A percentile compares a stretch with the other conserved stretches of the same genome.
These are phyloP conservation scores for Xylota segnis DNA, from an alignment of 2,888 invertebrate genomes.

Conservation along the genomic window DNA sequence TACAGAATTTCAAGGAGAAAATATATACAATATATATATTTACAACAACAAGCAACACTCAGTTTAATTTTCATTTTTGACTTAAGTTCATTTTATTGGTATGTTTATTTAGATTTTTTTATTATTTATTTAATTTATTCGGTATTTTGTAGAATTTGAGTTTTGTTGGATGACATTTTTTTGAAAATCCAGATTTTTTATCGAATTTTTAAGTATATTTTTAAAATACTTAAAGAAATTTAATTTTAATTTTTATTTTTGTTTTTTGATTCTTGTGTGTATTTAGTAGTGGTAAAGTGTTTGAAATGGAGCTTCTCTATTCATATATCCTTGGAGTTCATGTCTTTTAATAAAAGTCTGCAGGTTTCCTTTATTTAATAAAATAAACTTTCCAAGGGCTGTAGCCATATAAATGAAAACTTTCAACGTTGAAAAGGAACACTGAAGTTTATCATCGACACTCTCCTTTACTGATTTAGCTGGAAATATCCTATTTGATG, in stretches of 20 bases:
- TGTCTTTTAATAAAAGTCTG: too few relatives aligned
- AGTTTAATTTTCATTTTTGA: constrained; percentile 73
- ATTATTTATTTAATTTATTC: constrained; percentile 28
- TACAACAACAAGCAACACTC: constrained; percentile 52
- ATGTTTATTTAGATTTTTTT: constrained; percentile 60
- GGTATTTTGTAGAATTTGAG: background rate
- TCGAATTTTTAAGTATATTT: background rate
- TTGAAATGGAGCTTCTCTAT: background rate
- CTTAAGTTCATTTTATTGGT: constrained; percentile 72
- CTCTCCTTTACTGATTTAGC: too few relatives aligned
- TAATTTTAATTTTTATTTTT: background rate
- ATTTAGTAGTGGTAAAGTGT: constrained; percentile 3
- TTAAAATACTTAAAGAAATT: background rate
- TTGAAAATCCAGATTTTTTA: background rate
- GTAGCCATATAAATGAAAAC: too few relatives aligned
- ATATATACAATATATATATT: constrained; percentile 45
- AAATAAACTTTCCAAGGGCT: too few relatives aligned
- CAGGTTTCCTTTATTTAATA: too few relatives aligned
- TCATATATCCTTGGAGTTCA: too few relatives aligned
- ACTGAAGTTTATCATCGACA: too few relatives aligned
- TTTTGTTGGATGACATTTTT: constrained; percentile 10
- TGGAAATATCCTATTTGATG: too few relatives aligned
- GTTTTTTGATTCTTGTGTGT: background rate
- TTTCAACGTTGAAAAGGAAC: too few relatives aligned
- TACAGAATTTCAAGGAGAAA: constrained; percentile 62